Evolutionary conservation across 1,140 invertebrate genomes (phyloP).

Genomic region (Listronotus bonariensis): DNA sequence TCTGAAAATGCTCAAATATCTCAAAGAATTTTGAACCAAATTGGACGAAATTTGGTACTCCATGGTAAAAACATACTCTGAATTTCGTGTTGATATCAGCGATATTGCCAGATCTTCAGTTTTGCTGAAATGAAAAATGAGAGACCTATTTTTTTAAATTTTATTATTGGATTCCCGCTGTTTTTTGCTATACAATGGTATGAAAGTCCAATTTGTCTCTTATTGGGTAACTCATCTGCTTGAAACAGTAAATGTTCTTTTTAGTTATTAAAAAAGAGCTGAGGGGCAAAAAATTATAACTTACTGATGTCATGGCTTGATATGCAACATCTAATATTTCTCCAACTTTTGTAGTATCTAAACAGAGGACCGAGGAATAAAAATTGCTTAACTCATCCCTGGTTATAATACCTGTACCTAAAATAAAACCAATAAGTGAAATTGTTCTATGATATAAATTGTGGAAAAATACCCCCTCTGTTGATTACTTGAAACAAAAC

Average conservation of each 20-base stretch:
- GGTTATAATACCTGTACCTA: conserved; percentile 65
- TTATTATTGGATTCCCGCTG: too few relatives aligned
- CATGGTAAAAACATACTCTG: too few relatives aligned
- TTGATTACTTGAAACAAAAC: conserved; percentile 74
- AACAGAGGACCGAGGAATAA: conserved; percentile 70
- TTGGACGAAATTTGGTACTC: too few relatives aligned
- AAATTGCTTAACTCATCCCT: conserved; percentile 68
- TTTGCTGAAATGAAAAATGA: too few relatives aligned
- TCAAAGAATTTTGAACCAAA: too few relatives aligned
- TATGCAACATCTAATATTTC: conserved; percentile 69
- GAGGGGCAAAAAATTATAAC: conserved; percentile 49
- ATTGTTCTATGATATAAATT: conserved; percentile 5
- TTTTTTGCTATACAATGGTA: too few relatives aligned
- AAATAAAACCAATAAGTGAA: conserved; percentile 37
- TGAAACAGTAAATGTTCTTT: background rate
- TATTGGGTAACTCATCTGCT: too few relatives aligned
- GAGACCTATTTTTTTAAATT: too few relatives aligned
- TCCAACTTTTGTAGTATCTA: conserved; percentile 63
- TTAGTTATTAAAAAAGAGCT: background rate
- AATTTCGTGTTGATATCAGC: too few relatives aligned
- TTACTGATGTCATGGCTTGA: conserved; percentile 71
- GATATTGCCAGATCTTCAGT: too few relatives aligned
- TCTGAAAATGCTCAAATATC: too few relatives aligned
- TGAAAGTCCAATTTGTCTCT: too few relatives aligned
- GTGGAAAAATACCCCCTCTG: conserved; percentile 61